Percentiles rank a stretch among this genome's conserved stretches.
Conservation (phyloP, 37 sponge, comb jelly and placozoan species). For the Spongia lamella region DNA sequence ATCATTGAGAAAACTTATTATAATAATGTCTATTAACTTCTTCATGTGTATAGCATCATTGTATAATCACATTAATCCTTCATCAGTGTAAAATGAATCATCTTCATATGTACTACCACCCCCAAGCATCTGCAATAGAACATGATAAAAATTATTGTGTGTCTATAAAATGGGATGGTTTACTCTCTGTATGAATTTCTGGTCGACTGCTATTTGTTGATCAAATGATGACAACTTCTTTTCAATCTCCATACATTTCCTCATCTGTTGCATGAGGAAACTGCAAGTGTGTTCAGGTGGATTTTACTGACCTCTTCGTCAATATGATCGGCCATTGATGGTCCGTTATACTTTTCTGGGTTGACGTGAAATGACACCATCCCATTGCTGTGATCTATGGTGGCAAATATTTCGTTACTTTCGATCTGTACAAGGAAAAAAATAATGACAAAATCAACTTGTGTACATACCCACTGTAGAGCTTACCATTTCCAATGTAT, state of each 20-base stretch:
- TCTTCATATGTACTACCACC: too few species aligned
- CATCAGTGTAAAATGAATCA: too few species aligned
- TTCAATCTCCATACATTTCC: constrained; percentile 61
- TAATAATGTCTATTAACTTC: too few species aligned
- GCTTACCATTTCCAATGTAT: constrained; percentile 84
- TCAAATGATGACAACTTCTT: constrained; percentile 56
- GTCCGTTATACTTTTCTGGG: constrained; percentile 57
- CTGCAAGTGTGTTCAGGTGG: too few species aligned
- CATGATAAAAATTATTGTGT: too few species aligned
- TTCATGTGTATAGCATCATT: too few species aligned
- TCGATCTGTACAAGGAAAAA: constrained; percentile 66
- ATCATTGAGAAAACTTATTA: too few species aligned
- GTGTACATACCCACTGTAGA: too few species aligned
- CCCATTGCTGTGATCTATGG: constrained; percentile 73
- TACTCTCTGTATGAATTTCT: constrained; percentile 69
- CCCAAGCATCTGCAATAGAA: too few species aligned
- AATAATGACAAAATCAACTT: constrained; percentile 5
- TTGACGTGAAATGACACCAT: constrained; percentile 87
- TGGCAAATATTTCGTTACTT: constrained; percentile 83
- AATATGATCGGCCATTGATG: constrained; percentile 42
- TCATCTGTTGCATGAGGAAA: too few species aligned
- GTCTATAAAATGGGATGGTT: background rate
- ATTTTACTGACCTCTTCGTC: constrained; percentile 44
- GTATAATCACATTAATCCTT: too few species aligned
- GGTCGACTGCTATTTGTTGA: constrained; percentile 56